Conservation (phyloP, 2,113 vertebrate genomes). For the Macaca fascicularis region DNA sequence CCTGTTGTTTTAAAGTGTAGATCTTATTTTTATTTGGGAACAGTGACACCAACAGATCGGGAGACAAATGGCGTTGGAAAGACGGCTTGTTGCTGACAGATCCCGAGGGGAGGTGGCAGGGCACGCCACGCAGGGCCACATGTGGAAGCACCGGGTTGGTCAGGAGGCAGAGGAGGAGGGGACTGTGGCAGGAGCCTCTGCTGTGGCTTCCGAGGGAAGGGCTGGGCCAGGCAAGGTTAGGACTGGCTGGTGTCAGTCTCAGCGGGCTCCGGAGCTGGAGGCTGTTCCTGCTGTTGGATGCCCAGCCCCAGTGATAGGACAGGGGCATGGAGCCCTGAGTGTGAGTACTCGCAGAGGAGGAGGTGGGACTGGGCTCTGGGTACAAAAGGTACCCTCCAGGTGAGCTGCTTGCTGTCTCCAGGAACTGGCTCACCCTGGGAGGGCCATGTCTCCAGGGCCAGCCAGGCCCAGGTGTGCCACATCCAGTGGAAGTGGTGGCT, state of each 20-base stretch:
- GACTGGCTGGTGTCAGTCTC: rapidly evolving
- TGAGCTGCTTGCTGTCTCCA: rapidly evolving
- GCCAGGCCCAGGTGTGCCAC: neutral
- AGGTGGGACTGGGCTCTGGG: rapidly evolving
- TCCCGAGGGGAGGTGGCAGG: rapidly evolving
- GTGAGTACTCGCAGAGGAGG: rapidly evolving
- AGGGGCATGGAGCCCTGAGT: too few species aligned
- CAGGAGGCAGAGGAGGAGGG: neutral
- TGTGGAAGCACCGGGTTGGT: rapidly evolving
- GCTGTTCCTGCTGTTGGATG: too few species aligned
- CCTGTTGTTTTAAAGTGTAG: neutral
- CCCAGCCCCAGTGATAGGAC: too few species aligned
- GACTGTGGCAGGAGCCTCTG: neutral
- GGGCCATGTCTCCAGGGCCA: neutral
- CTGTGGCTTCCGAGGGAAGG: rapidly evolving
- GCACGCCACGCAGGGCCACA: rapidly evolving
- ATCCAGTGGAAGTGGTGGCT: too few species aligned
- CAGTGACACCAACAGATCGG: neutral
- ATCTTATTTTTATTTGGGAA: neutral
- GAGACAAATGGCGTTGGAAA: neutral
- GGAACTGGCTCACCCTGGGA: rapidly evolving
- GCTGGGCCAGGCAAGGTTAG: rapidly evolving
- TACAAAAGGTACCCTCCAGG: neutral
- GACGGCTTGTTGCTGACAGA: neutral
- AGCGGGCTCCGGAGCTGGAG: rapidly evolving